Base-by-base conservation (phyloP, 2,113 vertebrate species). In the Mionectes macconnelli region DNA sequence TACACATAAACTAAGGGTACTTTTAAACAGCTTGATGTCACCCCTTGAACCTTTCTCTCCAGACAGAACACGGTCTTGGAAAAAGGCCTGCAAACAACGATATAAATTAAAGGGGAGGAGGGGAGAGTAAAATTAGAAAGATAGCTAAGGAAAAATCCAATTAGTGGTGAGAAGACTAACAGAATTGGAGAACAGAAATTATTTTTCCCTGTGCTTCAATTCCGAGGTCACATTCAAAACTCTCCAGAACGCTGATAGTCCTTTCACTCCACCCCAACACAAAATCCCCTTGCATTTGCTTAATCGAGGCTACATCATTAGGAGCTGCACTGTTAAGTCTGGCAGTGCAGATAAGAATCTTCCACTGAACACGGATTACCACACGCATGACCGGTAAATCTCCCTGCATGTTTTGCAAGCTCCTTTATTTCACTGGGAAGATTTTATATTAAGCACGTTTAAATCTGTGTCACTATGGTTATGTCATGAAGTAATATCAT, bases 401-500 rank as follows among this genome's bases (percentile, higher is more conserved):
- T 94, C 84, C 85, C 72, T 63, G 79, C 78, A 64, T 78, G 89
- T 97, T 94, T 64, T 93, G 77, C 89, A 93, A 86, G 69, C 90
- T 89, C 68, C 59, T 81, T 73, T 92, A 95, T 92, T 92, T 90
- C 93, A 82, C 66, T 52, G 68, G 70, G 62, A 94, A 96, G 75
- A 70, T 96, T 94, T 96, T 95, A 63, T 87, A 73, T 50, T 90
- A 95, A 95, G 78, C 53, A 56, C 47, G 3, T 72, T 57, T 73
- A 96, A 97, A 96, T 97, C 94, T 96, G 60, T 95, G 94, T 96
- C 92, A 91, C 94, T 95, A 96, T 97, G 93, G 96, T 95, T 95
- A 85, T 75, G 88, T 73, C 89, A 94, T 87, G 89, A 95, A 85
- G 60, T 37, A 96, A 89, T 96, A 93, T 79, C 84, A 87, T 87